These are phyloP conservation scores for Hetaerina titia DNA, from an alignment of 2,888 invertebrate genomes.

Conservation along the genomic window DNA sequence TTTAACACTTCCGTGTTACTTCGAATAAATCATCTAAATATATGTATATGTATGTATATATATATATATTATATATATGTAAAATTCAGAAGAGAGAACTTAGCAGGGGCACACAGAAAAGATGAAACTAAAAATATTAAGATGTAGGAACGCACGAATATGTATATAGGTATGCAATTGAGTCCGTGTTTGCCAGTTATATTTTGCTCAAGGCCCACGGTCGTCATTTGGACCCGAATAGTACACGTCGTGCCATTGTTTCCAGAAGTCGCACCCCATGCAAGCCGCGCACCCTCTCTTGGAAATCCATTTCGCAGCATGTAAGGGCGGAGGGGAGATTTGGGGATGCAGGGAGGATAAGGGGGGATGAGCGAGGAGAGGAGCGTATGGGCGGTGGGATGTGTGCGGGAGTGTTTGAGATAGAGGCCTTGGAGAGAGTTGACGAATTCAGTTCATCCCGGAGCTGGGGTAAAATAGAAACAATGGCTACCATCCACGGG, in stretches of 20 bases:
- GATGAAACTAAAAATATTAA: no score
- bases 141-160: no score
- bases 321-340: background rate
- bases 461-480: constrained; percentile 2
- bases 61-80: no score
- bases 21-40: no score
- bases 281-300: background rate
- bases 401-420: background rate
- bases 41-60: no score
- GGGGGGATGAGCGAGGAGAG: background rate
- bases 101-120: no score
- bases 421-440: background rate
- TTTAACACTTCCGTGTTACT: no score
- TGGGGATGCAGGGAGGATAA: background rate
- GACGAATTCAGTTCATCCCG: background rate
- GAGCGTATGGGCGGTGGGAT: background rate
- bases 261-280: background rate
- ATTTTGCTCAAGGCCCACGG: background rate
- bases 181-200: background rate
- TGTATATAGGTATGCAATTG: no score
- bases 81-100: no score
- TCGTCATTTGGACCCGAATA: background rate
- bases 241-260: background rate
- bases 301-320: background rate
- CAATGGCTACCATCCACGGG: background rate